These are phyloP conservation scores for Ovis canadensis DNA, from an alignment of 2,113 vertebrate species.

Conservation along the genomic window DNA sequence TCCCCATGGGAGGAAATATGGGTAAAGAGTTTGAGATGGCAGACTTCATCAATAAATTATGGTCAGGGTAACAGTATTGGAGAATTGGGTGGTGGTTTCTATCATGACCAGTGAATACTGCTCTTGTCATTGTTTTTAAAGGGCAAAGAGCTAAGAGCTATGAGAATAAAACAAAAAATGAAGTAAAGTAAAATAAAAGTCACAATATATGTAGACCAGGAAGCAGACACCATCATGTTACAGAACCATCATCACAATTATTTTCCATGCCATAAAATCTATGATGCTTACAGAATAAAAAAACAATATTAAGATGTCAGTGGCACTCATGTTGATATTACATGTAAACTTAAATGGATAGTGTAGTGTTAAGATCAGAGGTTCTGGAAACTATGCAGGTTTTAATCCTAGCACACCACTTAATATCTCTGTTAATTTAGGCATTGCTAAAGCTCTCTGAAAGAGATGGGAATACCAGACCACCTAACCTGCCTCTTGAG, in stretches of 20 bases:
- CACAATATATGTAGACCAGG: not conserved
- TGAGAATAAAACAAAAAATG: not conserved
- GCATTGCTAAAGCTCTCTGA: not conserved
- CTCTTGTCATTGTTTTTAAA: constrained; percentile 33
- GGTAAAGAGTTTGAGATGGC: constrained; percentile 35
- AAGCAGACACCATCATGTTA: not conserved
- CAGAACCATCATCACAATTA: not conserved
- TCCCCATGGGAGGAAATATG: not conserved
- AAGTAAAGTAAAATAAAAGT: constrained; percentile 41
- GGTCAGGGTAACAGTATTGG: not conserved
- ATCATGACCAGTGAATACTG: constrained; percentile 1
- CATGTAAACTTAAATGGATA: not conserved
- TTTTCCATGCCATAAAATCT: not conserved
- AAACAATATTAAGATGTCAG: not conserved
- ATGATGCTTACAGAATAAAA: not conserved
- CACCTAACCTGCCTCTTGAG: too few species aligned
- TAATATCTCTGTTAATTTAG: not conserved
- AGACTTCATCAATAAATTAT: constrained; percentile 46
- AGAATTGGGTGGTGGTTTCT: constrained; percentile 5
- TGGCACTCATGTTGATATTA: not conserved
- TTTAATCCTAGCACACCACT: not conserved
- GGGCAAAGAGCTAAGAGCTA: not conserved
- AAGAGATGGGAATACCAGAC: too few species aligned
- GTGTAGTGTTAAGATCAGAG: not conserved
- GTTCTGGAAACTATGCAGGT: not conserved